Percentiles rank a stretch among this genome's conserved stretches.
Conservation (phyloP, 2,888 invertebrate genomes). For the Alviniconcha strummeri region DNA sequence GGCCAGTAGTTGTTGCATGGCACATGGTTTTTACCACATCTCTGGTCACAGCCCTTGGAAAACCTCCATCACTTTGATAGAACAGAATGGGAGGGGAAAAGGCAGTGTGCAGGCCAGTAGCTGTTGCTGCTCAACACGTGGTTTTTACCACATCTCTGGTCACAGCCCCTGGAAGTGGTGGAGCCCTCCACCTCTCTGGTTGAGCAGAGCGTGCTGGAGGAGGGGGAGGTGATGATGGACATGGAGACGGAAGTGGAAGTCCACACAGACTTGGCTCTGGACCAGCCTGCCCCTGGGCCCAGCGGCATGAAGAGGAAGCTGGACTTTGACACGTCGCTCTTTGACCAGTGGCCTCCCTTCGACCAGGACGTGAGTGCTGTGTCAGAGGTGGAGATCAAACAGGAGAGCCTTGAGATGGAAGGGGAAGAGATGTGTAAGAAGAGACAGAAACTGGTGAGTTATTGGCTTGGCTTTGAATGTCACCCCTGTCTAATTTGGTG, state of each 20-base stretch:
- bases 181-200: conserved; percentile 23
- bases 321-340: neutral
- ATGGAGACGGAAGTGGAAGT: conserved; percentile 34
- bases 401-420: neutral
- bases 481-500: too few species aligned
- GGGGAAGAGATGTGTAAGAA: neutral
- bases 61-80: too few species aligned
- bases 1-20: too few species aligned
- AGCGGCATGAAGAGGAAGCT: neutral
- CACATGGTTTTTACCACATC: too few species aligned
- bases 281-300: neutral
- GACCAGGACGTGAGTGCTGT: neutral
- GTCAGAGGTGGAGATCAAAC: neutral
- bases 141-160: too few species aligned
- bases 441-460: neutral
- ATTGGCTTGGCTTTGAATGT: too few species aligned
- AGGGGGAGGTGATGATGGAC: conserved; percentile 42
- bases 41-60: too few species aligned
- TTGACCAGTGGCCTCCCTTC: too few species aligned
- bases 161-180: neutral
- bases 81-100: too few species aligned
- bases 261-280: neutral
- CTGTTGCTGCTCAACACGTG: too few species aligned
- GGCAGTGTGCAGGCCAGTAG: too few species aligned
- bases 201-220: conserved; percentile 19